A percentile compares a stretch with the other conserved stretches of the same genome.
Conservation (phyloP, 2,797 vertebrate species). For the Cetoscarus ocellatus region DNA sequence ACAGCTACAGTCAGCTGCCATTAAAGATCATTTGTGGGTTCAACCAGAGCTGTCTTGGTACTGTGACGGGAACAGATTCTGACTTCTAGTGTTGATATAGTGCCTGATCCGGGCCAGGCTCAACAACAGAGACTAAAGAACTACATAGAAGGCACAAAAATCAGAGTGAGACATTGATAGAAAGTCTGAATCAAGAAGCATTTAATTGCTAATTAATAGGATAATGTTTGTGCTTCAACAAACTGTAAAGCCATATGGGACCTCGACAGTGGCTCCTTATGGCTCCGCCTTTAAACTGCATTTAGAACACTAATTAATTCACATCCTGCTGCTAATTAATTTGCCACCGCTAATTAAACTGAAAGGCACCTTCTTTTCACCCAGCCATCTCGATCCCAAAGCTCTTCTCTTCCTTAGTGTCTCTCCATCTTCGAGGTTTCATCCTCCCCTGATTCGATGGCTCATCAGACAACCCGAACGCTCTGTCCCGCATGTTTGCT, state of each 20-base stretch:
- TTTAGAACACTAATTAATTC: constrained; percentile 82
- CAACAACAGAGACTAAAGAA: not conserved
- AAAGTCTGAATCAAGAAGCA: constrained; percentile 45
- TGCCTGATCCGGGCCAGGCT: no score
- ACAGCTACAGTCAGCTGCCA: no score
- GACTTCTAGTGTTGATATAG: no score
- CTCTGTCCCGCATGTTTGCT: constrained; percentile 12
- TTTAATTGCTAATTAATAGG: constrained; percentile 78
- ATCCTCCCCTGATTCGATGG: constrained; percentile 37
- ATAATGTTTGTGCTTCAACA: constrained; percentile 69
- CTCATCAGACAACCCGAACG: constrained; percentile 40
- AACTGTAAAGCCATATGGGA: constrained; percentile 72
- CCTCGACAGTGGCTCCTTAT: constrained; percentile 62
- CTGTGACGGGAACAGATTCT: no score
- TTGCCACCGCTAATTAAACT: constrained; percentile 82
- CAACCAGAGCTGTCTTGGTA: no score
- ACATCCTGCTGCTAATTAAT: constrained; percentile 83
- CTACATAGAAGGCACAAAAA: constrained; percentile 12
- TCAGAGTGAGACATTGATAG: constrained; percentile 42
- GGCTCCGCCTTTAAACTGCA: constrained; percentile 67
- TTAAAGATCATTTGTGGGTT: no score
- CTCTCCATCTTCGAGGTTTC: constrained; percentile 34
- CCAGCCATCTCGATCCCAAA: constrained; percentile 42
- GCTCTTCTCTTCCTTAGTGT: constrained; percentile 30
- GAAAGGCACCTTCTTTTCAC: constrained; percentile 80